Percentiles rank a stretch among this genome's conserved stretches.
Evolutionary conservation across 1,140 invertebrate genomes (phyloP).

Genomic region (Drosophila bifasciata): DNA sequence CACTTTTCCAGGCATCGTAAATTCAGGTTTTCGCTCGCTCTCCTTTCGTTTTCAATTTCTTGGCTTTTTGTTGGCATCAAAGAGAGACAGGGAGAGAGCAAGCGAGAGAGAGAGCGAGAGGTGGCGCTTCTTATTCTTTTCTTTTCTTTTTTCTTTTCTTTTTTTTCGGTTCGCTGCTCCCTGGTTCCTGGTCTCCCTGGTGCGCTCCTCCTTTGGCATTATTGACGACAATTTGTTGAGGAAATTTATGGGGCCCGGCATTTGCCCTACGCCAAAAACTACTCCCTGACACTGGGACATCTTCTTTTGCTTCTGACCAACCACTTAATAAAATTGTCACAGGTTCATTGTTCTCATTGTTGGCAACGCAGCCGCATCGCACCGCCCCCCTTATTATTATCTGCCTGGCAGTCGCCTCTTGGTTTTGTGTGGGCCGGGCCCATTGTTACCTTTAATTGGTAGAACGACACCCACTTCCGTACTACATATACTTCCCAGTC

Average conservation of each 20-base stretch:
- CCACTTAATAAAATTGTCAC: constrained; percentile 74
- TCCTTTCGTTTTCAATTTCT: constrained; percentile 62
- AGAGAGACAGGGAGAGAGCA: background rate
- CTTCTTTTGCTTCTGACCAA: too few relatives aligned
- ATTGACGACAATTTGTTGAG: constrained; percentile 71
- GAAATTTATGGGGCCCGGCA: constrained; percentile 62
- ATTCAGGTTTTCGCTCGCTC: constrained; percentile 13
- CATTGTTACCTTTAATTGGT: constrained; percentile 79
- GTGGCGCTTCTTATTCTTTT: background rate
- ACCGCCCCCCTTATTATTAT: constrained; percentile 46
- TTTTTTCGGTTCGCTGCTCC: background rate
- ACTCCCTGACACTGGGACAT: constrained; percentile 29
- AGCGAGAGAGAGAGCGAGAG: background rate
- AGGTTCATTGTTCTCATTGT: constrained; percentile 74
- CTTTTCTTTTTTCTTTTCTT: constrained; percentile 2
- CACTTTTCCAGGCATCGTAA: constrained; percentile 29
- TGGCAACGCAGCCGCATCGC: constrained; percentile 16
- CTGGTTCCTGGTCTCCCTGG: background rate
- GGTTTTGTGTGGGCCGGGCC: constrained; percentile 3
- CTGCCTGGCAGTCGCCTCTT: background rate
- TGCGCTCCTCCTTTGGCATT: constrained; percentile 48
- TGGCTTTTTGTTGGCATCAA: constrained; percentile 10
- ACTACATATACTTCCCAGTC: constrained; percentile 1
- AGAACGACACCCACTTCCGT: constrained; percentile 33
- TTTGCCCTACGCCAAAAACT: constrained; percentile 45